These are phyloP conservation scores for Zeugodacus cucurbitae DNA, from an alignment of 1,140 invertebrate genomes.

Conservation along the genomic window DNA sequence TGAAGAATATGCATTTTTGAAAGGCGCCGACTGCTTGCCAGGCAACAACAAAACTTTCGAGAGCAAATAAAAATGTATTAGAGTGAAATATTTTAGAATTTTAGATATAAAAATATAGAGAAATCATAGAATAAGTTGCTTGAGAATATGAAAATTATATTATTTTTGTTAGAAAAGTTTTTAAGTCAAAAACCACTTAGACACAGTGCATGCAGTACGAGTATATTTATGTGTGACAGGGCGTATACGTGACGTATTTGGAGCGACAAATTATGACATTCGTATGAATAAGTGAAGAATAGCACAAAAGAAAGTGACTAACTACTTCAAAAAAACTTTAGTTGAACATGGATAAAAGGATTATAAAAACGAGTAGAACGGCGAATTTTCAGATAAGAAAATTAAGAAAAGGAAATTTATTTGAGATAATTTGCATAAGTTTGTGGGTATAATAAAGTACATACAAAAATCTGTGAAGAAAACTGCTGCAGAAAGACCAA, in stretches of 20 bases:
- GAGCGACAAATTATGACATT: not conserved
- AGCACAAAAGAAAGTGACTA: no score
- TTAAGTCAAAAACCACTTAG: not conserved
- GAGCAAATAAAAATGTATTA: not conserved
- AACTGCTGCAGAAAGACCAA: not conserved
- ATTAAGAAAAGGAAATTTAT: no score
- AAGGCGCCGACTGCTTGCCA: not conserved
- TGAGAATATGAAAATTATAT: not conserved
- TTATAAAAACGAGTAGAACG: not conserved
- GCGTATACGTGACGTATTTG: not conserved
- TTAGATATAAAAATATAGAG: not conserved
- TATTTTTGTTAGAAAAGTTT: not conserved
- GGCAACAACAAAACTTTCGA: not conserved
- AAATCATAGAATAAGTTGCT: not conserved
- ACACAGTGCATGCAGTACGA: not conserved
- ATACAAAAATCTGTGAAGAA: not conserved
- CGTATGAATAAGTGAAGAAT: not conserved
- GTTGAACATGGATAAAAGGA: no score
- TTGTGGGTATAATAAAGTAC: no score
- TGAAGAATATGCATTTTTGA: conserved; percentile 7
- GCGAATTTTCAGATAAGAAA: not conserved
- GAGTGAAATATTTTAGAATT: conserved; percentile 16
- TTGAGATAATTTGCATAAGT: not conserved
- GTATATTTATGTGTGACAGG: not conserved
- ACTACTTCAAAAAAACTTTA: not conserved